A percentile compares a stretch with the other conserved stretches of the same genome.
These are phyloP conservation scores for Stenoptilia bipunctidactyla DNA, from an alignment of 2,888 invertebrate genomes.

Conservation along the genomic window DNA sequence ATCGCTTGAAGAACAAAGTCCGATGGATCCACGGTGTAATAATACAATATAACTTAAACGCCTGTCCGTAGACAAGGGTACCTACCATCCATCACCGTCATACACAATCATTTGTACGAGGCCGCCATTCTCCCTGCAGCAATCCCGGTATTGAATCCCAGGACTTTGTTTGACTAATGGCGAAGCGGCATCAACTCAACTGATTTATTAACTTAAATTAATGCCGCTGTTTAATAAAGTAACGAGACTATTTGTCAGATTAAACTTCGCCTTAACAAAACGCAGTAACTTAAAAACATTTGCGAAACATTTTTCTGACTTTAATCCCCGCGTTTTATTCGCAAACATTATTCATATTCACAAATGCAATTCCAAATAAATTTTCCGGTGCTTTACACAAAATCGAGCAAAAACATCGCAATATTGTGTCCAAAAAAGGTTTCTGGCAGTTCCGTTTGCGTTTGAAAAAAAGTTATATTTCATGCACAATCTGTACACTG, in stretches of 20 bases:
- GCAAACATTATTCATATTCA: conserved; percentile 1
- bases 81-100: conserved; percentile 52
- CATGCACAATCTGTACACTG: conserved; percentile 18
- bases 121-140: conserved; percentile 29
- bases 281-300: neutral
- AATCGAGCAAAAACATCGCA: neutral
- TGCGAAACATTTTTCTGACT: conserved; percentile 22
- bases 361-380: neutral
- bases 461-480: conserved; percentile 16
- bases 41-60: conserved; percentile 22
- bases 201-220: conserved; percentile 66
- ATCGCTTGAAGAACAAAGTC: neutral
- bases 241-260: neutral
- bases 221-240: conserved; percentile 28
- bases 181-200: conserved; percentile 35
- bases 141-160: conserved; percentile 29
- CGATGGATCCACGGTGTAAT: no score
- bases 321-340: conserved; percentile 14
- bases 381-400: neutral
- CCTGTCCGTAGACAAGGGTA: conserved; percentile 23
- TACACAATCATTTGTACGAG: conserved; percentile 43
- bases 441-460: conserved; percentile 13
- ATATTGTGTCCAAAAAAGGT: conserved; percentile 13
- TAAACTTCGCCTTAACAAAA: conserved; percentile 19
- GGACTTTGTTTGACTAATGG: conserved; percentile 46